Percentiles rank a stretch among this genome's conserved stretches.
Evolutionary conservation across 2,888 invertebrate genomes (phyloP).

Genomic region (Hyposoter dolosus): DNA sequence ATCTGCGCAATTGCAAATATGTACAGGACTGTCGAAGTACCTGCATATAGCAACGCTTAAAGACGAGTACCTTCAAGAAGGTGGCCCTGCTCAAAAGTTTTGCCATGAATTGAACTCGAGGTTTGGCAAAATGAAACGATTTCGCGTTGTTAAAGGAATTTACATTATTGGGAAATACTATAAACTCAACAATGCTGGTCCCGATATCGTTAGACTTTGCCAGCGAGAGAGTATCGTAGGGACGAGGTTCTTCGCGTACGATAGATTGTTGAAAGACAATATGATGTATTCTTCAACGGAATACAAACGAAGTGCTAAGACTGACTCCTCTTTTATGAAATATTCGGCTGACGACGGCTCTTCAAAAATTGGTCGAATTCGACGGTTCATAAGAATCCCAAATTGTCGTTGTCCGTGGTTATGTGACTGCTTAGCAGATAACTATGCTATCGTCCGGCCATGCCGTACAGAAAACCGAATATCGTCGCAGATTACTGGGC

Average conservation of each 20-base stretch:
- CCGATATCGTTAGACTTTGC: not conserved
- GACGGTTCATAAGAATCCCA: slow-evolving; percentile 22
- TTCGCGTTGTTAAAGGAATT: not conserved
- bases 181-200: not conserved
- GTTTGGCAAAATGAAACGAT: slow-evolving; percentile 23
- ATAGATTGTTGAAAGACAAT: slow-evolving; percentile 23
- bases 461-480: slow-evolving; percentile 5
- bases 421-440: slow-evolving; percentile 17
- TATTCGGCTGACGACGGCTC: not conserved
- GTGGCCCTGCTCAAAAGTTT: slow-evolving; percentile 21
- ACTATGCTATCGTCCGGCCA: slow-evolving; percentile 25
- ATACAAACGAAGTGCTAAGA: not conserved
- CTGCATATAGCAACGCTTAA: slow-evolving; percentile 28
- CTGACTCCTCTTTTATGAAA: slow-evolving; percentile 1
- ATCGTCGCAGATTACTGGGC: slow-evolving; percentile 1
- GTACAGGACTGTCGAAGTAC: slow-evolving; percentile 5
- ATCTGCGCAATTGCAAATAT: not conserved
- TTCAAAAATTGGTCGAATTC: slow-evolving; percentile 1
- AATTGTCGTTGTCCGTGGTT: slow-evolving; percentile 14
- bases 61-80: slow-evolving; percentile 7
- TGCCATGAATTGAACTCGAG: slow-evolving; percentile 29
- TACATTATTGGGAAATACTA: slow-evolving; percentile 20
- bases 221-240: not conserved
- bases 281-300: slow-evolving; percentile 1
- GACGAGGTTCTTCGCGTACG: not conserved